Base-by-base conservation (phyloP, 2,113 vertebrate genomes). In the Psittacula cyanocephala region DNA sequence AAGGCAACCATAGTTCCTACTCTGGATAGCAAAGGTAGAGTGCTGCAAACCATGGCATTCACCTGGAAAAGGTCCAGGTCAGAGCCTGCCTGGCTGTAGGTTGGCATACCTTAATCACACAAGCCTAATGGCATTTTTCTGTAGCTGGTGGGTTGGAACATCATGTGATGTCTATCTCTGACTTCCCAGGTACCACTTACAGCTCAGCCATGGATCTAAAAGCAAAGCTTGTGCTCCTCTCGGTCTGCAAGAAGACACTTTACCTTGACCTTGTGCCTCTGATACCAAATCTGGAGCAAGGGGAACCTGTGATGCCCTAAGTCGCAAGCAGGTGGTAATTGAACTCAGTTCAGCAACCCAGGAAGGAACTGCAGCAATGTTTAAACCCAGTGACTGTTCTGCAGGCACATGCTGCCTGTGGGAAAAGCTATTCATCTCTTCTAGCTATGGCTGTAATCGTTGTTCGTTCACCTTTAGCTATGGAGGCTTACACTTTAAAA, bases 21-120 rank as follows among this genome's bases (percentile, higher is more conserved):
- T 13, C 3, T 16, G 9, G 37, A 72, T 11, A 85, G 86, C 47
- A 79, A 64, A 68, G 29, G 59, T 35, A 33, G 28, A 63, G 60
- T 18, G 59, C 64, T 79, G 52, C 55, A 44, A 55, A 37, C n/a
- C 31, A 6, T 2, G 14, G 25, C 4, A 19, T 13, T 65, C 72
- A 87, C 89, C 88, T 85, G 81, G 25, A 44, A 82, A 82, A 87
- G 85, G 92, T 82, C 74, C 95, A 91, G 95, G 96, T 95, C 75
- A 87, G 76, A 95, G 74, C 52, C 78, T 87, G 74, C 69, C 89
- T 85, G 84, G 78, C 74, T 96, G 81, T 65, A 89, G 92, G 69
- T 60, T 9, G 17, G 27, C 75, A 81, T 83, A 82, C 81, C 79
- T 93, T 55, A 88, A 72, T 91, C 81, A 72, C 92, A 81, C 55